These are phyloP conservation scores for Ptilonorhynchus violaceus DNA, from an alignment of 2,113 vertebrate species.

Conservation along the genomic window DNA sequence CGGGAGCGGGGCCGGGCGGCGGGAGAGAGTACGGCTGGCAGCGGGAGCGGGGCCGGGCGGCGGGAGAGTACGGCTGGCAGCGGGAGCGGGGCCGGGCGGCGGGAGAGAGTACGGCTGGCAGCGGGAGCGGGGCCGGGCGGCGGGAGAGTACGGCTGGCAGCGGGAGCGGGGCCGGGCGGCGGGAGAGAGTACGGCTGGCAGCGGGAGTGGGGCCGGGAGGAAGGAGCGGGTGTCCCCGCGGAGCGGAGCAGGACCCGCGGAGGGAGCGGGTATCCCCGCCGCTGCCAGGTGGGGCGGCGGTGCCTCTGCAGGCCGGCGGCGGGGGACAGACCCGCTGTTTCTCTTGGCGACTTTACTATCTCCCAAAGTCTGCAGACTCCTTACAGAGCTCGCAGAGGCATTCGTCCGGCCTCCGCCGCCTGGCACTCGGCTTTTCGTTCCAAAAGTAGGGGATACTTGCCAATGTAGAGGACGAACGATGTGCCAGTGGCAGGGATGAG, in stretches of 20 bases:
- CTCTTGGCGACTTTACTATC: no score
- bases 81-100: no score
- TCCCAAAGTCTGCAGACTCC: accelerated
- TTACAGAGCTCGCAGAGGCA: not conserved
- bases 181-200: not conserved
- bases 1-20: no score
- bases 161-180: no score
- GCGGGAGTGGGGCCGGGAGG: not conserved
- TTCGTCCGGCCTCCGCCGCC: no score
- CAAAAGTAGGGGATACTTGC: accelerated
- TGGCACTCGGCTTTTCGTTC: not conserved
- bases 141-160: not conserved
- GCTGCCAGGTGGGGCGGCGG: accelerated
- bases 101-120: not conserved
- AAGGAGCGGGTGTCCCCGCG: not conserved
- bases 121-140: not conserved
- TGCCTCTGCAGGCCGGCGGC: not conserved
- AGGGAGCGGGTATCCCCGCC: not conserved
- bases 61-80: not conserved
- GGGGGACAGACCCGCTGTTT: not conserved
- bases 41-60: not conserved
- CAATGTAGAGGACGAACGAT: not conserved
- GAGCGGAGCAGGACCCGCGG: not conserved
- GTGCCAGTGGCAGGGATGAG: not conserved
- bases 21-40: not conserved